phyloP scores from a whole-genome alignment of 2,113 vertebrate species.

The Apistogramma diplotaenia region DNA sequence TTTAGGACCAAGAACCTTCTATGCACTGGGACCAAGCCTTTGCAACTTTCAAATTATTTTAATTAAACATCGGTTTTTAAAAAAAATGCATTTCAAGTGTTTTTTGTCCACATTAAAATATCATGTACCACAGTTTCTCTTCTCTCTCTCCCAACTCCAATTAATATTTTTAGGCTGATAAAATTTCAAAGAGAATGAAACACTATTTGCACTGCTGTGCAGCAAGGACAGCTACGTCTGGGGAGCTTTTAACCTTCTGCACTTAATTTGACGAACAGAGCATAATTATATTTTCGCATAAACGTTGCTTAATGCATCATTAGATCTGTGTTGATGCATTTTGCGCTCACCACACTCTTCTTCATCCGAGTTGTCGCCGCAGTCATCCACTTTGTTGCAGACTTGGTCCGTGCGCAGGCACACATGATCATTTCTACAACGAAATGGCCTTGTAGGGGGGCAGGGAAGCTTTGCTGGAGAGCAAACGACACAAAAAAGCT shows the following conservation, averaged over 20 bases:
- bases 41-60: neutral
- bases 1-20: neutral
- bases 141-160: neutral
- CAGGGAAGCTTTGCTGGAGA: conserved; percentile 88
- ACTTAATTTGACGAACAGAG: neutral
- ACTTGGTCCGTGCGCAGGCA: conserved; percentile 87
- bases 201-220: neutral
- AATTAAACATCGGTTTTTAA: neutral
- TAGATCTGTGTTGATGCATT: neutral
- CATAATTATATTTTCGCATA: neutral
- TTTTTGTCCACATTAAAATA: neutral
- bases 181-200: neutral
- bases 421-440: conserved; percentile 89
- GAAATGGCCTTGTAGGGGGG: conserved; percentile 87
- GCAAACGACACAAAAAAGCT: conserved; percentile 25
- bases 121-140: neutral
- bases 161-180: neutral
- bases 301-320: neutral
- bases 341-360: conserved; percentile 85
- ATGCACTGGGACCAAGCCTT: neutral
- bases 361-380: conserved; percentile 96
- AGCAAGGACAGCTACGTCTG: neutral
- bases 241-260: neutral
- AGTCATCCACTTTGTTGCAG: conserved; percentile 92
- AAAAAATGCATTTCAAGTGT: neutral